These are phyloP conservation scores for Troides aeacus DNA, from an alignment of 2,888 invertebrate genomes.

Conservation along the genomic window DNA sequence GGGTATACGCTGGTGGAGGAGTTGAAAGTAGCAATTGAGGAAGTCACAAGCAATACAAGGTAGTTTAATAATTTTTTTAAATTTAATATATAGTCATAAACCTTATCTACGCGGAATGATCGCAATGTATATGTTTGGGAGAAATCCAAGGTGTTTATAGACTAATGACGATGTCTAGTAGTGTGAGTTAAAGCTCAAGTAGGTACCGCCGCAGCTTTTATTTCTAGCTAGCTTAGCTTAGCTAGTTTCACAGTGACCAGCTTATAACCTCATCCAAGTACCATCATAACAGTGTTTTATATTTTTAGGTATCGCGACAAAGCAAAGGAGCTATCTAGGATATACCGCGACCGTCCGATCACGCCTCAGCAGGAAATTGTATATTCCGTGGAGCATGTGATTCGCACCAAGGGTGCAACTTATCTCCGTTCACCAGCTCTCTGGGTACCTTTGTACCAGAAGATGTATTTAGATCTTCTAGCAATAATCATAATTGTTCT, in stretches of 20 bases:
- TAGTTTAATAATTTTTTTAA: conserved; percentile 28
- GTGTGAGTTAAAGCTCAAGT: too few species aligned
- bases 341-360: conserved; percentile 48
- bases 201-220: too few species aligned
- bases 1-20: conserved; percentile 41
- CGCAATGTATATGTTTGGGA: too few species aligned
- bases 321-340: conserved; percentile 42
- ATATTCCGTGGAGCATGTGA: conserved; percentile 52
- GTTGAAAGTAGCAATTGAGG: conserved; percentile 45
- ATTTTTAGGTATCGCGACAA: conserved; percentile 42
- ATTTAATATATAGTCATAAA: too few species aligned
- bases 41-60: conserved; percentile 43
- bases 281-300: too few species aligned
- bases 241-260: too few species aligned
- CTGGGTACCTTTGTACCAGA: conserved; percentile 49
- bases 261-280: too few species aligned
- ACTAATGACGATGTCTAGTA: too few species aligned
- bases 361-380: conserved; percentile 45
- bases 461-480: conserved; percentile 45
- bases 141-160: too few species aligned
- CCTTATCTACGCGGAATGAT: too few species aligned
- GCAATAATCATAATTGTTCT: conserved; percentile 25
- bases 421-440: conserved; percentile 50
- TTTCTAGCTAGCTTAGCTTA: too few species aligned
- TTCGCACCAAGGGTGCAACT: conserved; percentile 45